Conservation (phyloP, 2,888 invertebrate genomes). For the Crioceris asparagi region DNA sequence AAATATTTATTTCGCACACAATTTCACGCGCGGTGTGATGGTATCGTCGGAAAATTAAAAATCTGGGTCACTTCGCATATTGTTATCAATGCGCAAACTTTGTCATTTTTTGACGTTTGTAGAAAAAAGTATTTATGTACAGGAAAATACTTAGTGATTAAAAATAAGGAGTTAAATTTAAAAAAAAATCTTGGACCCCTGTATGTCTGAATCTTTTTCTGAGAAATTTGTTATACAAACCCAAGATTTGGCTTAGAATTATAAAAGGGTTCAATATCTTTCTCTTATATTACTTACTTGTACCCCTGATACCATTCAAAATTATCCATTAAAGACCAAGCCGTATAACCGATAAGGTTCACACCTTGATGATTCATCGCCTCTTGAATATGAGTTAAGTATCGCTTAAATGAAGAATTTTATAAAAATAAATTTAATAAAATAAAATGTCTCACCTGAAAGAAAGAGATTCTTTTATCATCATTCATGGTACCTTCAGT, state of each 20-base stretch:
- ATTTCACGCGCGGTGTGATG: too few relatives aligned
- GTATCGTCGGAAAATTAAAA: too few relatives aligned
- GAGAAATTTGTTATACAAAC: neutral
- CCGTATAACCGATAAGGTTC: conserved; percentile 21
- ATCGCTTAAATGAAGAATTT: conserved; percentile 11
- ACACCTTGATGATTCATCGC: conserved; percentile 19
- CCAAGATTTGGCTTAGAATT: neutral
- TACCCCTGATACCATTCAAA: conserved; percentile 22
- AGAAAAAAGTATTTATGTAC: too few relatives aligned
- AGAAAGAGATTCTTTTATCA: conserved; percentile 12
- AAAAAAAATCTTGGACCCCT: too few relatives aligned
- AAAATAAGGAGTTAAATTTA: too few relatives aligned
- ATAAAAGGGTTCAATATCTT: too few relatives aligned
- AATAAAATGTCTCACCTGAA: conserved; percentile 7
- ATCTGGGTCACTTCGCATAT: too few relatives aligned
- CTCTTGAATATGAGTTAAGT: conserved; percentile 15
- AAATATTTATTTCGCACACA: too few relatives aligned
- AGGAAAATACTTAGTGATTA: too few relatives aligned
- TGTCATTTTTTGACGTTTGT: neutral
- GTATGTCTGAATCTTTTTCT: too few relatives aligned
- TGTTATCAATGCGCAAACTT: too few relatives aligned
- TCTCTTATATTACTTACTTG: conserved; percentile 11
- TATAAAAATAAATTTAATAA: neutral
- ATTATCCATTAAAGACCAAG: conserved; percentile 24
- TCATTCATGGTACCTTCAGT: conserved; percentile 8